Percentiles rank a stretch among this genome's conserved stretches.
These are phyloP conservation scores for Orchestes rusci DNA, from an alignment of 2,888 invertebrate genomes.

Conservation along the genomic window DNA sequence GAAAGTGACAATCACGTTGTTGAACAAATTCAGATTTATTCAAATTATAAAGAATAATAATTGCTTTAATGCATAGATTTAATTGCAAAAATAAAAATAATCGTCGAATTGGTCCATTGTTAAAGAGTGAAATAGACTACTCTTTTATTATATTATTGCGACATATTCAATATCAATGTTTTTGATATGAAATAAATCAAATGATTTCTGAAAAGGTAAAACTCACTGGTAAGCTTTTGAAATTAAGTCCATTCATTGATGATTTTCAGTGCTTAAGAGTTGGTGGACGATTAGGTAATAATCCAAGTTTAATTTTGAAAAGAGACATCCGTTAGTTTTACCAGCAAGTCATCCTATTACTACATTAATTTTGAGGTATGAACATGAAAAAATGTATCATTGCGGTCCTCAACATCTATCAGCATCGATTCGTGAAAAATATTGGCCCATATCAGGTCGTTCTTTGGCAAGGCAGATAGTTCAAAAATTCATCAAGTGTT, in stretches of 20 bases:
- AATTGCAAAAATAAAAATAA: conserved; percentile 2
- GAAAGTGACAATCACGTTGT: background rate
- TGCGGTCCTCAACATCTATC: conserved; percentile 4
- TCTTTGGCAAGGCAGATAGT: conserved; percentile 1
- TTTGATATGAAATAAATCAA: background rate
- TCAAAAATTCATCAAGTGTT: conserved; percentile 1
- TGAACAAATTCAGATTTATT: conserved; percentile 3
- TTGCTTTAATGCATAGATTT: background rate
- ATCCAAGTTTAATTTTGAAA: conserved; percentile 4
- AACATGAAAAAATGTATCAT: background rate
- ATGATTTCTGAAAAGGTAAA: background rate
- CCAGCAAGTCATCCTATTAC: conserved; percentile 1
- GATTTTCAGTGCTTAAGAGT: background rate
- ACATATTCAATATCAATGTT: background rate
- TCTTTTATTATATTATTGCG: background rate
- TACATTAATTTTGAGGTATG: conserved; percentile 1
- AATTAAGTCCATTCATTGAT: background rate
- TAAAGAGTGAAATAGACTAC: background rate
- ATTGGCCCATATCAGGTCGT: conserved; percentile 6
- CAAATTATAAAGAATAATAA: conserved; percentile 2
- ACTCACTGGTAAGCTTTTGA: background rate
- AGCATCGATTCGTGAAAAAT: background rate
- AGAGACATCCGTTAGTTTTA: conserved; percentile 5
- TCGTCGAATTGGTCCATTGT: background rate
- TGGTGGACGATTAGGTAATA: conserved; percentile 1